Percentiles rank a stretch among this genome's conserved stretches.
These are phyloP conservation scores for Scleropages formosus DNA, from an alignment of 2,797 vertebrate genomes.

Conservation along the genomic window DNA sequence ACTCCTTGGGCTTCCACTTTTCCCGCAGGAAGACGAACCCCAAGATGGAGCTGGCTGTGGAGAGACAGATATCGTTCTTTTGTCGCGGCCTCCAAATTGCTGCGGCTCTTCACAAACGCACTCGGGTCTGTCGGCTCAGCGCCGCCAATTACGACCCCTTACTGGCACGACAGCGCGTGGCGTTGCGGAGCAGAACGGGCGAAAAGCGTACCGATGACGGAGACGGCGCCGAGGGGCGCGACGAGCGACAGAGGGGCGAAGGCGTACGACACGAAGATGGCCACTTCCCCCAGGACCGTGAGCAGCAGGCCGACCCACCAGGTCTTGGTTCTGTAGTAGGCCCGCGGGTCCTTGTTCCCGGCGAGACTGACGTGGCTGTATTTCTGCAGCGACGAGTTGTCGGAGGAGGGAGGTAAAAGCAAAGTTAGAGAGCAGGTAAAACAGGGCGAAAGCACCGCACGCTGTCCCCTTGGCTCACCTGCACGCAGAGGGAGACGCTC, in stretches of 20 bases:
- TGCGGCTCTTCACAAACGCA: background rate
- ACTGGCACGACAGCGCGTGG: no score
- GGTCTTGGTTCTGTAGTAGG: conserved; percentile 89
- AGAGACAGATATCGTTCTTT: conserved; percentile 14
- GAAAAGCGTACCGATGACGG: conserved; percentile 75
- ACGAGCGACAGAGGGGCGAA: conserved; percentile 88
- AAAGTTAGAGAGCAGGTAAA: background rate
- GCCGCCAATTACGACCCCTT: background rate
- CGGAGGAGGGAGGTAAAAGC: no score
- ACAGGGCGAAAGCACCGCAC: background rate
- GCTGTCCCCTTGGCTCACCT: conserved; percentile 67
- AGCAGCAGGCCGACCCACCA: conserved; percentile 90
- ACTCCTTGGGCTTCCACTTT: conserved; percentile 87
- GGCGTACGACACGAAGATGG: conserved; percentile 87
- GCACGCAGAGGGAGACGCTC: conserved; percentile 89
- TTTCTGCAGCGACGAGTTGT: conserved; percentile 67
- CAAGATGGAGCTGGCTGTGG: conserved; percentile 87
- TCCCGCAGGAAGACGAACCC: conserved; percentile 92
- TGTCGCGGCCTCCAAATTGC: background rate
- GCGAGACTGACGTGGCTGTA: conserved; percentile 84
- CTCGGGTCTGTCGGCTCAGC: background rate
- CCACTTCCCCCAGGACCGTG: conserved; percentile 80
- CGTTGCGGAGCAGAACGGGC: background rate
- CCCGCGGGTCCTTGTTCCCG: conserved; percentile 79
- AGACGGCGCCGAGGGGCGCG: conserved; percentile 86